These are phyloP conservation scores for Tauraco erythrolophus DNA, from an alignment of 2,113 vertebrate genomes.

Conservation along the genomic window DNA sequence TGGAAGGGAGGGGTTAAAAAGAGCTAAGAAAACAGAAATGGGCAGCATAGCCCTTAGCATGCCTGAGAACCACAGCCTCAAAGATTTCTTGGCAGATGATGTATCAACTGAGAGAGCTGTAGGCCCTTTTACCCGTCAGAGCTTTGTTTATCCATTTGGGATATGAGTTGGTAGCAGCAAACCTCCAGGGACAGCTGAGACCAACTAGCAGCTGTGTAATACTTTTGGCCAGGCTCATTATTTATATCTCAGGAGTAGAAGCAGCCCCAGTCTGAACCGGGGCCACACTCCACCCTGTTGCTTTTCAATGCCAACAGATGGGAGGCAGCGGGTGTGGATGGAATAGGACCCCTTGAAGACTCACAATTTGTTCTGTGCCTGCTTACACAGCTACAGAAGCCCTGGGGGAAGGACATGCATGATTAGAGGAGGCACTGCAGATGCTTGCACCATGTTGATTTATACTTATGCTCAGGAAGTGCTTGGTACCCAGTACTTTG, in stretches of 20 bases:
- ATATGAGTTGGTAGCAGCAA: background rate
- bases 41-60: background rate
- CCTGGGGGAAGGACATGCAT: fast-evolving
- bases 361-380: background rate
- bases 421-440: background rate
- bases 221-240: background rate
- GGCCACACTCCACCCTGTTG: background rate
- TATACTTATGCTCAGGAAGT: background rate
- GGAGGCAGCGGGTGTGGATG: background rate
- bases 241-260: background rate
- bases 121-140: conserved; percentile 10
- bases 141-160: conserved; percentile 5
- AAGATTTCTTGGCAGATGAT: conserved; percentile 16
- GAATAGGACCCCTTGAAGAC: background rate
- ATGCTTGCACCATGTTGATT: background rate
- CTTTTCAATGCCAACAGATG: background rate
- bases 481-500: background rate
- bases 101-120: background rate
- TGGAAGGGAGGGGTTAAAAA: conserved; percentile 35
- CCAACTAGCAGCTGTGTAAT: background rate
- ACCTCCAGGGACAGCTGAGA: background rate
- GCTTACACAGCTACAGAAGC: background rate
- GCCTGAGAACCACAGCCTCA: conserved; percentile 31
- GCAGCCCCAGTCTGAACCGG: background rate
- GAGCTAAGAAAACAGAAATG: conserved; percentile 17